phyloP scores from a whole-genome alignment of 2,797 vertebrate species.

The Alauda arvensis region DNA sequence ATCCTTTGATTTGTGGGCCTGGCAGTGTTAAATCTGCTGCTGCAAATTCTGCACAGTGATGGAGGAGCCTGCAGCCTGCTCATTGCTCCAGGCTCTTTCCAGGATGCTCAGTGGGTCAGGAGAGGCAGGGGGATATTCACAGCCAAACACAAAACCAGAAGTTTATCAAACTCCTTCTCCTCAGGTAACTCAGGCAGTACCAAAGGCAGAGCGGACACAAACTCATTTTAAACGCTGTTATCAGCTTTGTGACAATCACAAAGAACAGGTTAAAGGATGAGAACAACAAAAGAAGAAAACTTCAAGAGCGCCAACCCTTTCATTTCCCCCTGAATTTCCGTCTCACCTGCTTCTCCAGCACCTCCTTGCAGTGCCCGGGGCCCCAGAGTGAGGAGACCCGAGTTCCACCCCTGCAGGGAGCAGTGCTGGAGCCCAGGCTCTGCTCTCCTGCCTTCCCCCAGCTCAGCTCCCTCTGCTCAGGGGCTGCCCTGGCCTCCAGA shows the following conservation, averaged over 20 bases:
- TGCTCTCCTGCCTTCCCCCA: neutral
- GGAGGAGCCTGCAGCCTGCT: neutral
- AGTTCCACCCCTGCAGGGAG: accelerated
- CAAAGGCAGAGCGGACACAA: neutral
- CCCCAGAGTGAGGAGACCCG: accelerated
- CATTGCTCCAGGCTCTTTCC: neutral
- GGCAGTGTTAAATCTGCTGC: conserved; percentile 25
- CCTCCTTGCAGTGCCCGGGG: neutral
- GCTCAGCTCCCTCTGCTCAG: neutral
- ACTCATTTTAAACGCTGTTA: neutral
- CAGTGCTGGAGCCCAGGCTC: neutral
- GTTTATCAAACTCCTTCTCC: neutral
- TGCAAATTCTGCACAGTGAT: neutral
- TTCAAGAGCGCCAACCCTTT: neutral
- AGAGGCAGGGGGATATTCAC: neutral
- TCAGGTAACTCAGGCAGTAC: neutral
- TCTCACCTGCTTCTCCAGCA: neutral
- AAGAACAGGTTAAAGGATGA: neutral
- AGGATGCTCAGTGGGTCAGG: neutral
- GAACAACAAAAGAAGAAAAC: neutral
- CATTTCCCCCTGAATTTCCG: neutral
- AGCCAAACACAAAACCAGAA: neutral
- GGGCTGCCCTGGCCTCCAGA: neutral
- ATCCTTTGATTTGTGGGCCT: conserved; percentile 11
- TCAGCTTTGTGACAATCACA: neutral